phyloP scores from a whole-genome alignment of 2,888 invertebrate genomes.

The Micoletzkya japonica region DNA sequence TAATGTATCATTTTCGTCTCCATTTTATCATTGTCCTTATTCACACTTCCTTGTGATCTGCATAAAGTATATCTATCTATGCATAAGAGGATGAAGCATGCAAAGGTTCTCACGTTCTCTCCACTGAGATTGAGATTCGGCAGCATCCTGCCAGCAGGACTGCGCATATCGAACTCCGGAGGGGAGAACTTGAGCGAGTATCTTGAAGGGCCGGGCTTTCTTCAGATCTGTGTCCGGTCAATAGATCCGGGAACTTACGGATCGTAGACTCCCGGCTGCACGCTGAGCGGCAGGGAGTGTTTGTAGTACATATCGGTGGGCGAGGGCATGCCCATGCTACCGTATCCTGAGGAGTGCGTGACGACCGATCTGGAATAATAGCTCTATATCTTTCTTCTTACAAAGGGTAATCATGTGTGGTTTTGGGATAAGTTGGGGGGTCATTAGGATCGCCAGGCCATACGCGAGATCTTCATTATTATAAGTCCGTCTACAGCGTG shows the following conservation, averaged over 20 bases:
- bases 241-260: no score
- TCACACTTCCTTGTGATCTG: no score
- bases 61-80: neutral
- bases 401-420: no score
- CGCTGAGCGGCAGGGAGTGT: neutral
- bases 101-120: neutral
- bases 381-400: no score
- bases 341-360: slow-evolving; percentile 3
- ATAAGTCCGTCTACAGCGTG: no score
- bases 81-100: neutral
- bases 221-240: no score
- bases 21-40: neutral
- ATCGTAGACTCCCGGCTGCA: no score
- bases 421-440: neutral
- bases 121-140: neutral
- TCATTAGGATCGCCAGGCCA: no score
- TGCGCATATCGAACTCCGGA: neutral
- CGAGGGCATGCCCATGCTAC: neutral
- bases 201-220: neutral
- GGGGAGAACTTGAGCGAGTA: slow-evolving; percentile 26
- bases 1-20: neutral
- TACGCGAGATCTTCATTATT: no score
- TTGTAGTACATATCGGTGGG: neutral
- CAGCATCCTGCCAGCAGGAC: neutral
- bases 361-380: slow-evolving; percentile 23